Evolutionary conservation across 1,140 invertebrate genomes (phyloP).

Genomic region (Drosophila asahinai): DNA sequence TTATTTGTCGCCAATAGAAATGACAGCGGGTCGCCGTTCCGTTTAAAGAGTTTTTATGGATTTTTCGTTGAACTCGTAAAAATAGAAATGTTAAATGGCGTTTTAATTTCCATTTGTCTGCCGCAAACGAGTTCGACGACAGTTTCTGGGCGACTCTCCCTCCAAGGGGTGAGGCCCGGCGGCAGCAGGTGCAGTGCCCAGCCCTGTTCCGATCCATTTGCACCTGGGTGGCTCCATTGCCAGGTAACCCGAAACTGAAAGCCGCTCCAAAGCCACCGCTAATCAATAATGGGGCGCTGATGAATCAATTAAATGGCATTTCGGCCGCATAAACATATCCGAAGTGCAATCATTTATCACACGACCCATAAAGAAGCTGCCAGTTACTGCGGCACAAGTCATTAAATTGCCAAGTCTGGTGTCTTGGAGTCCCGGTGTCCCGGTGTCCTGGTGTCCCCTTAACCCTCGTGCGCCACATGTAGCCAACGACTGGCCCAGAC

Average conservation of each 20-base stretch:
- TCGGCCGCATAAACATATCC: slow-evolving; percentile 30
- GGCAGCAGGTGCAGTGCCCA: slow-evolving; percentile 63
- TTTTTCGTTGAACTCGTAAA: slow-evolving; percentile 77
- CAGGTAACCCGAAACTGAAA: slow-evolving; percentile 46
- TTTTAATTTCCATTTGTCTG: slow-evolving; percentile 56
- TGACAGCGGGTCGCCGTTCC: slow-evolving; percentile 33
- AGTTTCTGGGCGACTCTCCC: slow-evolving; percentile 29
- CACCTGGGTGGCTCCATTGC: slow-evolving; percentile 44
- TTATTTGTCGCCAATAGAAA: slow-evolving; percentile 80
- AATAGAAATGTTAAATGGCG: slow-evolving; percentile 75
- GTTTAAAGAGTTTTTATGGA: slow-evolving; percentile 56
- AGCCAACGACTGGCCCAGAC: slow-evolving; percentile 32
- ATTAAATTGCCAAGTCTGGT: slow-evolving; percentile 41
- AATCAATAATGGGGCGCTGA: slow-evolving; percentile 61
- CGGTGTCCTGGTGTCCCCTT: neutral
- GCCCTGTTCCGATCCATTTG: slow-evolving; percentile 32
- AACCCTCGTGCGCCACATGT: slow-evolving; percentile 14
- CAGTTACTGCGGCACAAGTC: slow-evolving; percentile 50
- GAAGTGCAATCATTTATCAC: slow-evolving; percentile 59
- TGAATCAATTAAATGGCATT: slow-evolving; percentile 78
- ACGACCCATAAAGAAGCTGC: slow-evolving; percentile 36
- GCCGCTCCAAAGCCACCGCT: slow-evolving; percentile 17
- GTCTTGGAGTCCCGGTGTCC: neutral
- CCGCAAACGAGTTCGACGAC: slow-evolving; percentile 72
- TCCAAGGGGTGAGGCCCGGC: slow-evolving; percentile 7